Percentiles rank a stretch among this genome's conserved stretches.
These are phyloP conservation scores for Bembecia ichneumoniformis DNA, from an alignment of 2,888 invertebrate species.

Conservation along the genomic window DNA sequence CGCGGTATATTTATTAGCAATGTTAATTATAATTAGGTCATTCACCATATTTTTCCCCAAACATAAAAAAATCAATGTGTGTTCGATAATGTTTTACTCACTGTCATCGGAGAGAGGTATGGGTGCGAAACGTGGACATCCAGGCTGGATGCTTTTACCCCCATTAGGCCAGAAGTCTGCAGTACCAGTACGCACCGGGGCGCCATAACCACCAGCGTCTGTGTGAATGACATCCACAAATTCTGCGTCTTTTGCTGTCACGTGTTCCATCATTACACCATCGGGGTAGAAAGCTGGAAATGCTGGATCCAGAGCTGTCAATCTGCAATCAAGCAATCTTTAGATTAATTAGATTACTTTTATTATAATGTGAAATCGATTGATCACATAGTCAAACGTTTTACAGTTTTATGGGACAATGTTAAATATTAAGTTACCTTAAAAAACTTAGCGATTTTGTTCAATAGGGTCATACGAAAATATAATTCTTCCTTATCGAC, in stretches of 20 bases:
- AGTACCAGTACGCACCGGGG: constrained; percentile 70
- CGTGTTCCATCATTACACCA: constrained; percentile 60
- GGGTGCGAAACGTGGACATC: constrained; percentile 68
- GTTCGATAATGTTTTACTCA: constrained; percentile 22
- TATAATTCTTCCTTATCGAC: too few species aligned
- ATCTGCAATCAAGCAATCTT: constrained; percentile 35
- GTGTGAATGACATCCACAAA: constrained; percentile 80
- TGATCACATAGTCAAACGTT: too few species aligned
- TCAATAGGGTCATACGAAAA: too few species aligned
- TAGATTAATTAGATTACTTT: neutral
- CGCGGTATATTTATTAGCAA: too few species aligned
- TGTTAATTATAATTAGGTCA: too few species aligned
- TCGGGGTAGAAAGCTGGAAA: constrained; percentile 74
- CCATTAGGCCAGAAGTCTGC: constrained; percentile 77
- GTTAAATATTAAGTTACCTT: too few species aligned
- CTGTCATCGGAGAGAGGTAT: constrained; percentile 66
- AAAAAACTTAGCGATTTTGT: too few species aligned
- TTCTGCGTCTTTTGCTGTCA: constrained; percentile 66
- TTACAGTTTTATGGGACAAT: too few species aligned
- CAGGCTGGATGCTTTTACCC: constrained; percentile 73
- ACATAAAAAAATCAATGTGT: too few species aligned
- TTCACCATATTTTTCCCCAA: too few species aligned
- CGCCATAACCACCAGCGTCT: constrained; percentile 75
- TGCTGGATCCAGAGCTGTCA: constrained; percentile 74
- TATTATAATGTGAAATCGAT: neutral